phyloP scores from a whole-genome alignment of 1,140 invertebrate genomes.

The Papilio machaon region DNA sequence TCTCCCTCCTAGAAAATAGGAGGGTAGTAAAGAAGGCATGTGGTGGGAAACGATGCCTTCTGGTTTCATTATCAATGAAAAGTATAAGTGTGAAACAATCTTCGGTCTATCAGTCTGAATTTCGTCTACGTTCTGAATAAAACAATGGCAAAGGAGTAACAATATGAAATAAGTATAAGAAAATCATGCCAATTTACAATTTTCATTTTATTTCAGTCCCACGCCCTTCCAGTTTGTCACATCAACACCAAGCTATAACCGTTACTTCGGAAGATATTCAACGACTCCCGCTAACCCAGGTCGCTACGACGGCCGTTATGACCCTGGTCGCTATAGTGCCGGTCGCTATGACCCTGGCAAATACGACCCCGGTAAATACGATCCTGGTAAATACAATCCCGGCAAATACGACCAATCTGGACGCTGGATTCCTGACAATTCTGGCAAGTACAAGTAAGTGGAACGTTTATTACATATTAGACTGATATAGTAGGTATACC shows the following conservation, averaged over 20 bases:
- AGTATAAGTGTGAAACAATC: neutral
- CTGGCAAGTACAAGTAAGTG: constrained; percentile 69
- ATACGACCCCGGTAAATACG: constrained; percentile 54
- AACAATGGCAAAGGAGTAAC: neutral
- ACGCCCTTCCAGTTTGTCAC: constrained; percentile 25
- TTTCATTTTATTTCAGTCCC: constrained; percentile 33
- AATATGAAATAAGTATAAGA: neutral
- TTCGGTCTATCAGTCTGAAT: neutral
- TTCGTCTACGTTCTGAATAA: neutral
- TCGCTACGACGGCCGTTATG: constrained; percentile 58
- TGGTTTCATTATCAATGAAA: neutral
- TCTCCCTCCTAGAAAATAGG: neutral
- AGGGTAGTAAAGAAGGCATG: neutral
- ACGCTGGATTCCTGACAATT: constrained; percentile 57
- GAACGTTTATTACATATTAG: neutral
- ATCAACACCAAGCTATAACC: constrained; percentile 42
- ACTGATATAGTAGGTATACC: neutral
- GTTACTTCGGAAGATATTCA: constrained; percentile 17
- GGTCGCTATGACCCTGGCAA: constrained; percentile 45
- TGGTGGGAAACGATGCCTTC: neutral
- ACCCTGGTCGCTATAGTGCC: constrained; percentile 44
- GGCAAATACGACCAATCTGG: constrained; percentile 30
- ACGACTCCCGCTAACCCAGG: constrained; percentile 46
- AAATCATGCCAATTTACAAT: neutral
- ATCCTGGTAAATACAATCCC: constrained; percentile 59